Conservation (phyloP, 2,113 vertebrate genomes). For the Stigmatopora nigra region DNA sequence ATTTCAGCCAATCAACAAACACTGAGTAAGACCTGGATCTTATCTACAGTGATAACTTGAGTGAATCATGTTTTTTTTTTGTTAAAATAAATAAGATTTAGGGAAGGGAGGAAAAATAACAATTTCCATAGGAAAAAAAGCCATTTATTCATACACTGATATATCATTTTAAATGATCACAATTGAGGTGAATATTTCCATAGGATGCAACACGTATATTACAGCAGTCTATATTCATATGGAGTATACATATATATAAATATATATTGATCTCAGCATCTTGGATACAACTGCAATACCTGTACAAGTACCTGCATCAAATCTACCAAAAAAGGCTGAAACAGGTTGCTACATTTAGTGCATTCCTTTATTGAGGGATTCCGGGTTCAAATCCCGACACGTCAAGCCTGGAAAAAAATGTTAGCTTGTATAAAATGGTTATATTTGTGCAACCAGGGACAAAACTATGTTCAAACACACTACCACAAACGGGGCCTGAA, state of each 20-base stretch:
- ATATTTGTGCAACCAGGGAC: conserved; percentile 3
- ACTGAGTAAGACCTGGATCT: neutral
- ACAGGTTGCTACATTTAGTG: conserved; percentile 50
- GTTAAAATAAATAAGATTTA: neutral
- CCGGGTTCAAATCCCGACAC: conserved; percentile 35
- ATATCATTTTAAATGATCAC: conserved; percentile 50
- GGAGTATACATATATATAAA: conserved; percentile 43
- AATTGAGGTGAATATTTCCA: conserved; percentile 35
- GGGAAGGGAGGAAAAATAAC: neutral
- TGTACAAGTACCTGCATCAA: conserved; percentile 65
- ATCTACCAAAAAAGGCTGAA: conserved; percentile 47
- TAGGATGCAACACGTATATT: neutral
- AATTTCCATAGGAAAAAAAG: conserved; percentile 45
- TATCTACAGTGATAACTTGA: conserved; percentile 7
- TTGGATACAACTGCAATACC: conserved; percentile 28
- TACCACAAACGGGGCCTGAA: neutral
- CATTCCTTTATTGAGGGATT: conserved; percentile 60
- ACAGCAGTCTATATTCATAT: conserved; percentile 45
- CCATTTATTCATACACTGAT: conserved; percentile 50
- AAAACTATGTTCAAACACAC: neutral
- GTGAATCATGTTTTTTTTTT: conserved; percentile 5
- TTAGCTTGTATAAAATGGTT: neutral
- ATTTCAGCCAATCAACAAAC: neutral
- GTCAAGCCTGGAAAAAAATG: neutral
- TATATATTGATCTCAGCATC: conserved; percentile 53